Conservation (phyloP, 2,797 vertebrate species). For the Lophotriccus pileatus region DNA sequence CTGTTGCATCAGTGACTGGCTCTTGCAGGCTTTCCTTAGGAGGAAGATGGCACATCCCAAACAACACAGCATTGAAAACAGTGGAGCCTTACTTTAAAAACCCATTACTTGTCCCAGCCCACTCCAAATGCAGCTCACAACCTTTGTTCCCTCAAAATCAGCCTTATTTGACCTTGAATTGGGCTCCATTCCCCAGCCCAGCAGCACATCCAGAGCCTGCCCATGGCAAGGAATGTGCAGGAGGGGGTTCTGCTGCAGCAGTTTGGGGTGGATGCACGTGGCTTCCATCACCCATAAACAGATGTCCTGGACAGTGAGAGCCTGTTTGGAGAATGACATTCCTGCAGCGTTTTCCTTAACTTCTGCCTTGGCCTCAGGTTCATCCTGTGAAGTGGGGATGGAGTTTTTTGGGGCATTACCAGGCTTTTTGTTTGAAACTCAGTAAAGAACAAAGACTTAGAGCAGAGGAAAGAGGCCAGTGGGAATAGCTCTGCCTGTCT, state of each 20-base stretch:
- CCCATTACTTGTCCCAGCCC: background rate
- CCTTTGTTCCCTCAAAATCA: background rate
- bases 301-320: background rate
- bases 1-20: background rate
- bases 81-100: background rate
- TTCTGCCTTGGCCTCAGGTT: background rate
- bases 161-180: background rate
- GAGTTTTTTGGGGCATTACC: background rate
- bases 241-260: background rate
- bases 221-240: background rate
- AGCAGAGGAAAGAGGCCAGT: background rate
- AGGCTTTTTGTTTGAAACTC: background rate
- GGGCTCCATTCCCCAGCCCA: background rate
- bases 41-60: background rate
- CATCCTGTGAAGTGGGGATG: background rate
- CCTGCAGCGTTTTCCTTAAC: background rate
- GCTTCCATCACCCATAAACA: background rate
- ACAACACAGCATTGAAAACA: background rate
- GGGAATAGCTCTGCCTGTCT: background rate
- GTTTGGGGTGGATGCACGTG: background rate
- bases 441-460: background rate
- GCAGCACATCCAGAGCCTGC: background rate
- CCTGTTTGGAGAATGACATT: background rate
- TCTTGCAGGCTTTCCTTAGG: background rate
- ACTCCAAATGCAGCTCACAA: background rate